Base-by-base conservation (phyloP, 2,888 invertebrate genomes). In the Agrochola lota region DNA sequence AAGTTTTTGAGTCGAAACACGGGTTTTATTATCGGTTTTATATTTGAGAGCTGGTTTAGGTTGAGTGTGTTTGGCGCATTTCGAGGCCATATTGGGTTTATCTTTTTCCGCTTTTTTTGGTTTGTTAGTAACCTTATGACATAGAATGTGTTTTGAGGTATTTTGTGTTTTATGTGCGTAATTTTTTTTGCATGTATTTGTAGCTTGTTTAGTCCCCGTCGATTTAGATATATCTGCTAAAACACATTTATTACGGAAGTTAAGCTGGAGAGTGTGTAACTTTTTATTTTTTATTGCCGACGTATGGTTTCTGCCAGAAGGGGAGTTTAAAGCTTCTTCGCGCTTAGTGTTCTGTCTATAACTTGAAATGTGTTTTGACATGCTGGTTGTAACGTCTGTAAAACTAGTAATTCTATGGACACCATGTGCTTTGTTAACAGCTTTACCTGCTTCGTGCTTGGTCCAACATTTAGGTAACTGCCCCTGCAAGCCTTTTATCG, bases 101-200 rank as follows among this genome's bases (percentile, higher is more conserved):
- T 20, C 2, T 9, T 43, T 68, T 30, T 40, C n/a, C 1, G 17
- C n/a, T 49, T 57, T 35, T 23, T 20, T 35, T 35, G 3, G 1
- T 12, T 46, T 70, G 60, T 72, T 60, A 40, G 17, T 40, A 71
- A 64, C 49, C 20, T 57, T 52, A 30, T 52, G 30, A 71, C 30
- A 20, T 5, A 23, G 9, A 46, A 49, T 35, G 20, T 77, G 52
- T 26, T 81, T 63, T 15, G 30, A 57, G 0, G 17, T 64, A 60
- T 68, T 79, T 64, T 74, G 74, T 40, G 46, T 71, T 69, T 78
- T 74, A 62, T 69, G 68, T 30, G 59, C 7, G 6, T 68, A 40
- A 26, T 35, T 57, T 15, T 35, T 40, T 71, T 71, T 74, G 20
- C 49, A 17, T 30, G 67, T 63, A 57, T 43, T 71, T 49, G 60